Evolutionary conservation across 1,140 invertebrate genomes (phyloP), one percentile per base, ranked within the genome.

Genomic region (Ylistrum balloti): DNA sequence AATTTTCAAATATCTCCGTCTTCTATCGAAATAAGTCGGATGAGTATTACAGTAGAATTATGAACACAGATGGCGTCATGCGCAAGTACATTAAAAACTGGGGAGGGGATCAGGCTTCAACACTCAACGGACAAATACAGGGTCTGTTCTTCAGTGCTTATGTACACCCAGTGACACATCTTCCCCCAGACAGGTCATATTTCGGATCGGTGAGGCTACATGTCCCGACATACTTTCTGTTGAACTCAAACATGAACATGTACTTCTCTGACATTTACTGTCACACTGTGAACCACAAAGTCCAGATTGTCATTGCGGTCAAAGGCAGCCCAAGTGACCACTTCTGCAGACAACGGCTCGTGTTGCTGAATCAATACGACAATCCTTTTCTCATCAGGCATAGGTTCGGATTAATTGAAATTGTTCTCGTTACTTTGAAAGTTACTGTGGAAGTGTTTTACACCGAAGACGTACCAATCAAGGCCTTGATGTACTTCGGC

Each of bases 191-290:
- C 10, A 33, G 86, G 13, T 92, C 91, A 0, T 90, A 85, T 48
- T 93, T 91, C 90, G 92, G 92, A 0, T 7, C 87, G 0, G 33
- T 91, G 9, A 86, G 92, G 85, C 48, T 93, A 5, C 86, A 88
- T 33, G 87, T 94, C 74, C 90, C 90, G 15, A 88, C 92, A 28
- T 33, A 88, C 9, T 28, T 88, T 0, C 88, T 93, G 48, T 86
- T 93, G 15, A 86, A 92, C 33, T 5, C 33, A n/a, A 48, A 88
- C 28, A 87, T 85, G 10, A 92, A 93, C 22, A 33, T 95, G 85
- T 95, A 95, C 85, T 95, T 95, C 90, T 93, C 94, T 15, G 94
- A 95, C 89, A 94, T 92, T 85, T 94, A 93, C 91, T 94, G 92
- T 87, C 91, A 91, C 34, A 88, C 91, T 90, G 56, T 85, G 33